Conservation (phyloP, 2,113 vertebrate species). For the Rhinichthys klamathensis region DNA sequence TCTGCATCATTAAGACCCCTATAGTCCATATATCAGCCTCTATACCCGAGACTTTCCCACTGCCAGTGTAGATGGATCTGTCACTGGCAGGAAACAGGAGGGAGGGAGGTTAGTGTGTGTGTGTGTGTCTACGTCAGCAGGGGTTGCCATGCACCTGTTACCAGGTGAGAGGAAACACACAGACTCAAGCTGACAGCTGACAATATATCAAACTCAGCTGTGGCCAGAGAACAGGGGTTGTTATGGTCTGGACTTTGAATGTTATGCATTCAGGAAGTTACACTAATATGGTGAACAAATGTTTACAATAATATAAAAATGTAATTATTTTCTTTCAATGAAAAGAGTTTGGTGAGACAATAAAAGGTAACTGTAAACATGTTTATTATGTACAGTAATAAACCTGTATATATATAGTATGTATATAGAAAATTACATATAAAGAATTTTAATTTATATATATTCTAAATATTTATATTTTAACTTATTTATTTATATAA, state of each 20-base stretch:
- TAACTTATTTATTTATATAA: too few species aligned
- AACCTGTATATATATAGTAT: too few species aligned
- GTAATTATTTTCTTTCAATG: not conserved
- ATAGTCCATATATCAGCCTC: slow-evolving; percentile 10
- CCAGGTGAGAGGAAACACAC: slow-evolving; percentile 54
- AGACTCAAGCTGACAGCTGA: slow-evolving; percentile 43
- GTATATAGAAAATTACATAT: too few species aligned
- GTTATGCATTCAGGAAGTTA: slow-evolving; percentile 7
- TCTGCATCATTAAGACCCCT: slow-evolving; percentile 28
- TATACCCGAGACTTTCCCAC: not conserved
- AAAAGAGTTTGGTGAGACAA: not conserved
- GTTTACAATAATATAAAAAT: not conserved
- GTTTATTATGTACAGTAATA: not conserved
- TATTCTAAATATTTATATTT: too few species aligned
- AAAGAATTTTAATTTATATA: too few species aligned
- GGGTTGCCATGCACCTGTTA: slow-evolving; percentile 72
- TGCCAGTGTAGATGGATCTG: slow-evolving; percentile 31
- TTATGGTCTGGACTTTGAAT: not conserved
- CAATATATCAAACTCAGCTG: slow-evolving; percentile 10
- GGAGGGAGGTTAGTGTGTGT: slow-evolving; percentile 57
- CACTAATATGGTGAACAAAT: not conserved
- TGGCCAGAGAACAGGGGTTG: not conserved
- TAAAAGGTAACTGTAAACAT: not conserved
- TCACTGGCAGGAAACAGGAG: slow-evolving; percentile 44
- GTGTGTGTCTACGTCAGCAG: slow-evolving; percentile 74